These are phyloP conservation scores for Cnemophilus loriae DNA, from an alignment of 2,113 vertebrate genomes.

Conservation along the genomic window DNA sequence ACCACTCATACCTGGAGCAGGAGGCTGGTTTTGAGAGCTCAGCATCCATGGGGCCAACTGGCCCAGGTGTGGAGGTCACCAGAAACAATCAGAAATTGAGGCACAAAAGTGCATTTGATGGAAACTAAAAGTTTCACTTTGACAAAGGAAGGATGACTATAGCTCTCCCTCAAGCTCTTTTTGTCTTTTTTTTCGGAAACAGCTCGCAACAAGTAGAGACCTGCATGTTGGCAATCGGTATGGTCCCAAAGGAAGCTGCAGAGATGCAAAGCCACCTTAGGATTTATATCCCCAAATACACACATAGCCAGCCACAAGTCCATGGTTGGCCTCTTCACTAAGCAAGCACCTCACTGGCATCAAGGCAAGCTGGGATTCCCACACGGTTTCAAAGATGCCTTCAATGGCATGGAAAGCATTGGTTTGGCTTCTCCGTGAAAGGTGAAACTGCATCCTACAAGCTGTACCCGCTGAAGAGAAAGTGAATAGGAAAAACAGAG, in stretches of 20 bases:
- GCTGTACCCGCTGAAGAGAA: neutral
- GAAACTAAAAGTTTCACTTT: neutral
- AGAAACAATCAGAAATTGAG: neutral
- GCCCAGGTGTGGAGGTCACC: accelerated
- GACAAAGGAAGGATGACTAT: neutral
- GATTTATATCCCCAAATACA: neutral
- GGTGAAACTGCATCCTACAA: neutral
- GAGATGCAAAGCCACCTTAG: neutral
- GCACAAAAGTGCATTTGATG: neutral
- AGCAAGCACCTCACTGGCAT: neutral
- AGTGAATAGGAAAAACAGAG: neutral
- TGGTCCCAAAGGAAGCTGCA: neutral
- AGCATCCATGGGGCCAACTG: accelerated
- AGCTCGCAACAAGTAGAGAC: neutral
- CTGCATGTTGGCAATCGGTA: accelerated
- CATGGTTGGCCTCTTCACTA: neutral
- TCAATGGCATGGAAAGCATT: neutral
- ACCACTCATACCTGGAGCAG: neutral
- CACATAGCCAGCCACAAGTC: neutral
- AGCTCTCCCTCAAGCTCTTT: neutral
- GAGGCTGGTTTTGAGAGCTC: neutral
- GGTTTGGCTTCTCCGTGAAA: neutral
- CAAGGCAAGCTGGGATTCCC: neutral
- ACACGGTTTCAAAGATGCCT: neutral
- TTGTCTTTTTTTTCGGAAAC: neutral